Conservation (phyloP, 2,888 invertebrate genomes). For the Hyposoter dolosus region DNA sequence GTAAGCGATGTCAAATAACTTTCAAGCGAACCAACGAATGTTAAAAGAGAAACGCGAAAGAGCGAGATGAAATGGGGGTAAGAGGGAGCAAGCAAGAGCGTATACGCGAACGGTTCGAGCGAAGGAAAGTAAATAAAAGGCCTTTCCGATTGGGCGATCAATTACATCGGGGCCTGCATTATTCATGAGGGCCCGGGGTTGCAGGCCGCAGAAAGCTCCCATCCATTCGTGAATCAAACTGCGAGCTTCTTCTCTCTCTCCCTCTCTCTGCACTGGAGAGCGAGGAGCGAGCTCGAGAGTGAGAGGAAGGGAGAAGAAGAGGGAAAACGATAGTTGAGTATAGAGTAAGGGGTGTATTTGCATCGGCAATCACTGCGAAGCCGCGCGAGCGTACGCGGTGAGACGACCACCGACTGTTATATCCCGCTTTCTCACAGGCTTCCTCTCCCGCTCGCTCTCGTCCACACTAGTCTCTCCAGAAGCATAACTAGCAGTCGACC, state of each 20-base stretch:
- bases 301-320: constrained; percentile 67
- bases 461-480: constrained; percentile 17
- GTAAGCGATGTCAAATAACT: constrained; percentile 83
- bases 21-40: constrained; percentile 72
- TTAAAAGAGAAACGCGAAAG: constrained; percentile 40
- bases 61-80: constrained; percentile 33
- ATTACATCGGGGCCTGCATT: constrained; percentile 84
- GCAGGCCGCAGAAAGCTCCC: constrained; percentile 81
- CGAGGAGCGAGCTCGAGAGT: constrained; percentile 47
- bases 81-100: constrained; percentile 67
- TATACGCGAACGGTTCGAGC: constrained; percentile 79
- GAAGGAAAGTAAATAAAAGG: constrained; percentile 84
- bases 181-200: constrained; percentile 82
- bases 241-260: constrained; percentile 69
- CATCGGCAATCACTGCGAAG: constrained; percentile 82
- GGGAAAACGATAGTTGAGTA: constrained; percentile 68
- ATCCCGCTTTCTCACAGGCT: constrained; percentile 34
- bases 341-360: constrained; percentile 78
- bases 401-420: constrained; percentile 72
- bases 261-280: constrained; percentile 56
- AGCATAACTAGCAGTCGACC: constrained; percentile 16
- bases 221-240: constrained; percentile 76
- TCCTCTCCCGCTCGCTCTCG: not conserved
- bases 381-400: constrained; percentile 77
- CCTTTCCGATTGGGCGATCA: constrained; percentile 85